A percentile compares a stretch with the other conserved stretches of the same genome.
Evolutionary conservation across 2,888 invertebrate genomes (phyloP).

Genomic region (Cantharis nigra): DNA sequence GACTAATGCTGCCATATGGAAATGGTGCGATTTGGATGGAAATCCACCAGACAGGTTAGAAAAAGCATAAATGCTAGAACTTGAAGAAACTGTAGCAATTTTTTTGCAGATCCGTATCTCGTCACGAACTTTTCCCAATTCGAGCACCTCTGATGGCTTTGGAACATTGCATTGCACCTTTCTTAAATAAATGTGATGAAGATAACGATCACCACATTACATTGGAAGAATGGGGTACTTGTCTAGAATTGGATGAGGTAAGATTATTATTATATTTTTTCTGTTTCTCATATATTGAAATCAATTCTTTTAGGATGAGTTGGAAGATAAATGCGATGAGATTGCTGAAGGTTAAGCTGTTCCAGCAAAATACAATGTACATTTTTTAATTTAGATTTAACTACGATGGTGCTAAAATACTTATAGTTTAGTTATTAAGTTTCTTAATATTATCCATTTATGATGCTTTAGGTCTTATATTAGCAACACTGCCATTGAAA

Average conservation of each 20-base stretch:
- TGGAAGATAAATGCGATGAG: slow-evolving; percentile 81
- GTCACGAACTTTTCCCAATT: slow-evolving; percentile 95
- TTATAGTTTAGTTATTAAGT: neutral
- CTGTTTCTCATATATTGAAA: neutral
- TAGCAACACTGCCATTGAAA: neutral
- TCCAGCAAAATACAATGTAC: neutral
- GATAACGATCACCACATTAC: slow-evolving; percentile 90
- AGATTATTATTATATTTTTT: slow-evolving; percentile 13
- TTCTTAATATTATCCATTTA: neutral
- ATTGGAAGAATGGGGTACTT: slow-evolving; percentile 90
- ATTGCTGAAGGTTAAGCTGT: slow-evolving; percentile 57
- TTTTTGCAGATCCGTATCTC: slow-evolving; percentile 72
- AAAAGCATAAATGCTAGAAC: neutral
- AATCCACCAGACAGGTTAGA: slow-evolving; percentile 81
- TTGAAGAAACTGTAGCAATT: neutral
- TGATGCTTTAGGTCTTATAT: neutral
- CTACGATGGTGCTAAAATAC: neutral
- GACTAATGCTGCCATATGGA: slow-evolving; percentile 96
- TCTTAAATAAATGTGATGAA: slow-evolving; percentile 88
- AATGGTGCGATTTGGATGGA: slow-evolving; percentile 96
- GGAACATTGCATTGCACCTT: slow-evolving; percentile 97
- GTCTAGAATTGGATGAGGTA: slow-evolving; percentile 83
- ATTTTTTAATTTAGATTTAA: neutral
- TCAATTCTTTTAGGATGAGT: slow-evolving; percentile 66
- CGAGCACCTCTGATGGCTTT: slow-evolving; percentile 92